Base-by-base conservation (phyloP, 1,140 invertebrate species). In the Lutraria rhynchaena region DNA sequence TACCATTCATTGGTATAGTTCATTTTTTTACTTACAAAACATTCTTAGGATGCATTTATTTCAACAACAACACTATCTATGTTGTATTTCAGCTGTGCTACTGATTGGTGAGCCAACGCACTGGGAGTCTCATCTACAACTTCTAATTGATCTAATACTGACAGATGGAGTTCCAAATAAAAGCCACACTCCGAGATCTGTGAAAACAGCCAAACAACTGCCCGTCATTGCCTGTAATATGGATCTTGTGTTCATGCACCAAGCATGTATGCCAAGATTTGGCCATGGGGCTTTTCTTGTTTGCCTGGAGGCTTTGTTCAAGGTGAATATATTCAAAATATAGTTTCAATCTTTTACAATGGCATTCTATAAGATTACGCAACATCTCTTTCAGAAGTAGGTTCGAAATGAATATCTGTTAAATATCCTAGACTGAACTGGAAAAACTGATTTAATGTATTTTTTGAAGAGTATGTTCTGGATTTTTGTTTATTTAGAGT, bases 211-310 rank as follows among this genome's bases (percentile, higher is more conserved):
- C 82, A 70, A 55, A 57, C 84, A 87, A 33, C 63, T 92, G 17
- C 92, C 92, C 24, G 85, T 93, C 24, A 86, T 93, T 24, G 92
- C 92, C 7, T 93, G 92, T 77, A 93, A 93, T 74, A 91, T 92
- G 87, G 92, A 93, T 70, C 83, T 93, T 24, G 77, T 92, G 4
- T 93, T 91, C 87, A 93, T 92, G 92, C 87, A 90, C 27, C 90
- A 92, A 58, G 90, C 92, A 0, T 88, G 87, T n/a, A 88, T 92
- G 85, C 92, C 92, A 3, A 82, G 94, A 81, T 94, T 95, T 90
- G 95, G 95, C 0, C 95, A 95, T 87, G 95, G 95, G 9, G 94
- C 95, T 46, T 96, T 95, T 89, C 87, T 95, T 2, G 88, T 94
- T 3, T 95, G 95, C 87, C 88, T 96, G 19, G 95, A 95, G 87